Evolutionary conservation across 2,888 invertebrate species (phyloP).

Genomic region (Nebria brevicollis): DNA sequence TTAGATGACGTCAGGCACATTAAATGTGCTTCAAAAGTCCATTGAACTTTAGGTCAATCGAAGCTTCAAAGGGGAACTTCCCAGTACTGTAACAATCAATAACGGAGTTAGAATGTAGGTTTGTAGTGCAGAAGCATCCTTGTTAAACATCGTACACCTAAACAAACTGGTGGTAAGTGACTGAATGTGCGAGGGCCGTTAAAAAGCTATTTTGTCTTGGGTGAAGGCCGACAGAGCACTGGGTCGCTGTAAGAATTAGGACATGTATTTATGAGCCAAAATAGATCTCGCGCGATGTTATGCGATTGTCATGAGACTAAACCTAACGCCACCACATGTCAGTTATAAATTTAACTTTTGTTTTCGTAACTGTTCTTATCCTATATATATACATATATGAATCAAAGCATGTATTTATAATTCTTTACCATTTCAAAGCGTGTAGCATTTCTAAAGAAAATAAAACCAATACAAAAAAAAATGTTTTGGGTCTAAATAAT

Average conservation of each 20-base stretch:
- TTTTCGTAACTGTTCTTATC: background rate
- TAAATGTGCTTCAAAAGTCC: background rate
- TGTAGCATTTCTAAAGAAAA: too few relatives aligned
- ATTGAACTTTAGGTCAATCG: background rate
- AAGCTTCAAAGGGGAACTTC: background rate
- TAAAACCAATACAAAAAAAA: too few relatives aligned
- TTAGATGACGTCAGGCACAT: background rate
- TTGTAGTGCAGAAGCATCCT: background rate
- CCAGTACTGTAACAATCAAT: background rate
- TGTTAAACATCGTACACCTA: background rate
- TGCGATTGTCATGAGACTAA: background rate
- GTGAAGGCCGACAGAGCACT: background rate
- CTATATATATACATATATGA: background rate
- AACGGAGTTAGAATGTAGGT: background rate
- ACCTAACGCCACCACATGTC: background rate
- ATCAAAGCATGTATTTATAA: background rate
- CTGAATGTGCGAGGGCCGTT: background rate
- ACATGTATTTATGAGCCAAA: background rate
- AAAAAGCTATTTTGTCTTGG: background rate
- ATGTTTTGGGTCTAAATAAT: too few relatives aligned
- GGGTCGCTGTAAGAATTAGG: background rate
- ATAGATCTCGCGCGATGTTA: background rate
- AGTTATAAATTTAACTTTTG: background rate
- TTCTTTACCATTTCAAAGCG: background rate
- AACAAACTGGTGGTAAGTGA: background rate